phyloP scores from a whole-genome alignment of 2,888 invertebrate genomes.

The Temnothorax rugatulus region DNA sequence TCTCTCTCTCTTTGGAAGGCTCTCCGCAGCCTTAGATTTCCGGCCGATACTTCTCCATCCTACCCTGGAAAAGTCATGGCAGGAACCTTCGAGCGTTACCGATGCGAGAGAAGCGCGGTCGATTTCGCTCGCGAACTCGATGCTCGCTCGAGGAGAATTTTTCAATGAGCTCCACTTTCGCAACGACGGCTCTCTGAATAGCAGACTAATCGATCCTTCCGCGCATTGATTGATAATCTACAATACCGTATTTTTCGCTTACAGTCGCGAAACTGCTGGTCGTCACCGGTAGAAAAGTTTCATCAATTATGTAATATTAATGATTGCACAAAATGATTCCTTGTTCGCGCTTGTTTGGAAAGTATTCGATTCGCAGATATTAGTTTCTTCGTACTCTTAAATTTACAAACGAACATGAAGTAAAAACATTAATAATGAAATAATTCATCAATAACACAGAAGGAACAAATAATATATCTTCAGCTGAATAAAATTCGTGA shows the following conservation, averaged over 20 bases:
- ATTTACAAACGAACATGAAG: neutral
- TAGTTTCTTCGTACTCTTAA: neutral
- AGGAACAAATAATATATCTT: neutral
- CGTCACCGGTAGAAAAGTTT: conserved; percentile 17
- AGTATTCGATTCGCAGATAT: neutral
- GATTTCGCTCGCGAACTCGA: conserved; percentile 42
- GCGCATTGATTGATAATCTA: conserved; percentile 20
- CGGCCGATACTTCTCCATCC: conserved; percentile 60
- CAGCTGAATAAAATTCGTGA: neutral
- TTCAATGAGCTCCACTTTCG: conserved; percentile 28
- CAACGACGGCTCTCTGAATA: conserved; percentile 33
- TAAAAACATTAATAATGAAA: neutral
- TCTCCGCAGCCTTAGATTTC: conserved; percentile 42
- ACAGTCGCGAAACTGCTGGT: conserved; percentile 23
- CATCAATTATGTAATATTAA: conserved; percentile 22
- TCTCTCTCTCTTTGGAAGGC: conserved; percentile 23
- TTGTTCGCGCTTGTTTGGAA: neutral
- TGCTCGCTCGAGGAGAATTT: conserved; percentile 54
- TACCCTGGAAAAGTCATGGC: conserved; percentile 67
- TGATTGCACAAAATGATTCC: neutral
- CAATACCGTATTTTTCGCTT: conserved; percentile 5
- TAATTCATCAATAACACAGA: neutral
- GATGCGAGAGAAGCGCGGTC: conserved; percentile 55
- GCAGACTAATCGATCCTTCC: conserved; percentile 15
- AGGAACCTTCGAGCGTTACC: conserved; percentile 56